These are phyloP conservation scores for Phortica magna DNA, from an alignment of 2,888 invertebrate genomes.

Conservation along the genomic window DNA sequence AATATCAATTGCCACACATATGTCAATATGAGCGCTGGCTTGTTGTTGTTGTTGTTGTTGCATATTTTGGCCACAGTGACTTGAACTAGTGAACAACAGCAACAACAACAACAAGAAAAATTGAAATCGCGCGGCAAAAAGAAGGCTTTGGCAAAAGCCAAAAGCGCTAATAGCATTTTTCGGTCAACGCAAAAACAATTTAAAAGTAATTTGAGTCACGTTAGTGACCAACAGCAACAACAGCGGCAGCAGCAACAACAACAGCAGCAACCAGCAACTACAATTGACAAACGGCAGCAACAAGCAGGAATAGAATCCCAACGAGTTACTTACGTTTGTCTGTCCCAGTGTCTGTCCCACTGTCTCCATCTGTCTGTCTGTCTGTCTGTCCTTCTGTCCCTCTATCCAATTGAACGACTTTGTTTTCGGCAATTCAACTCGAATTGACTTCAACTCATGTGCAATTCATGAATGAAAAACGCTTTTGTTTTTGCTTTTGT, in stretches of 20 bases:
- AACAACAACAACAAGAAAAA: conserved; percentile 27
- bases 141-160: neutral
- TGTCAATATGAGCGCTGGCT: conserved; percentile 29
- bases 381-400: neutral
- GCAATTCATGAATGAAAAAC: conserved; percentile 31
- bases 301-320: conserved; percentile 10
- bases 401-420: neutral
- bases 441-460: neutral
- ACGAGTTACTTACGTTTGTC: neutral
- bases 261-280: neutral
- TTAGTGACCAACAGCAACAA: conserved; percentile 27
- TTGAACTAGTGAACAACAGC: neutral
- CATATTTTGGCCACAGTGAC: conserved; percentile 12
- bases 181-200: conserved; percentile 60
- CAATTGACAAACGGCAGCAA: neutral
- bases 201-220: conserved; percentile 68
- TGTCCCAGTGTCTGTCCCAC: neutral
- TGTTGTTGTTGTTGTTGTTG: conserved; percentile 6
- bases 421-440: conserved; percentile 5
- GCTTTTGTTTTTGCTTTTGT: neutral
- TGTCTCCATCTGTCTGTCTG: neutral
- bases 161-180: conserved; percentile 52
- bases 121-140: neutral
- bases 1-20: conserved; percentile 41
- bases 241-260: neutral